A percentile compares a stretch with the other conserved stretches of the same genome.
Conservation (phyloP, 2,888 invertebrate genomes). For the Scaptomyza reducta region DNA sequence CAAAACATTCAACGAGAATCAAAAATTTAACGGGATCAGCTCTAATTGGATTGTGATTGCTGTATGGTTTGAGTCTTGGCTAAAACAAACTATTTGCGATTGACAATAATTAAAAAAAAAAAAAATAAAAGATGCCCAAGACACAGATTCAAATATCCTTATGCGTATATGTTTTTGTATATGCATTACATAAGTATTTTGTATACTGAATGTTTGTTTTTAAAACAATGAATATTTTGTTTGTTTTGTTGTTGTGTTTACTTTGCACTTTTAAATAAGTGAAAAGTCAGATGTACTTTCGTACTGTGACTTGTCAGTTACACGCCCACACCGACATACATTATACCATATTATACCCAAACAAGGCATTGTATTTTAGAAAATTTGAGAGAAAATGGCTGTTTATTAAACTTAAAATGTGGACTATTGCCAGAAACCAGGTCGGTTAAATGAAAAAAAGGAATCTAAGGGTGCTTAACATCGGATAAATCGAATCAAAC, state of each 20-base stretch:
- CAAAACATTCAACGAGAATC: slow-evolving; percentile 22
- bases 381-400: too few species aligned
- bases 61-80: slow-evolving; percentile 49
- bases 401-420: too few species aligned
- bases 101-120: too few species aligned
- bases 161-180: neutral
- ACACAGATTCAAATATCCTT: slow-evolving; percentile 23
- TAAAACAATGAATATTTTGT: slow-evolving; percentile 1
- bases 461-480: too few species aligned
- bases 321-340: neutral
- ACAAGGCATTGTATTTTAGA: too few species aligned
- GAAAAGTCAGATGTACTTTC: neutral
- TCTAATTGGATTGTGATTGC: slow-evolving; percentile 44
- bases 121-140: too few species aligned
- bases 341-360: too few species aligned
- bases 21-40: slow-evolving; percentile 19
- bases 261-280: slow-evolving; percentile 35
- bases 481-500: slow-evolving; percentile 62
- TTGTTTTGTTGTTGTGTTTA: slow-evolving; percentile 55
- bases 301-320: neutral
- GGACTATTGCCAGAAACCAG: too few species aligned
- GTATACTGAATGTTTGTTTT: slow-evolving; percentile 5
- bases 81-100: slow-evolving; percentile 8
- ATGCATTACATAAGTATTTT: neutral
- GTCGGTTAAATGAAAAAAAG: too few species aligned